Evolutionary conservation across 1,140 invertebrate species (phyloP), one percentile per base, ranked within the genome.

Genomic region (Metopolophium dirhodum): DNA sequence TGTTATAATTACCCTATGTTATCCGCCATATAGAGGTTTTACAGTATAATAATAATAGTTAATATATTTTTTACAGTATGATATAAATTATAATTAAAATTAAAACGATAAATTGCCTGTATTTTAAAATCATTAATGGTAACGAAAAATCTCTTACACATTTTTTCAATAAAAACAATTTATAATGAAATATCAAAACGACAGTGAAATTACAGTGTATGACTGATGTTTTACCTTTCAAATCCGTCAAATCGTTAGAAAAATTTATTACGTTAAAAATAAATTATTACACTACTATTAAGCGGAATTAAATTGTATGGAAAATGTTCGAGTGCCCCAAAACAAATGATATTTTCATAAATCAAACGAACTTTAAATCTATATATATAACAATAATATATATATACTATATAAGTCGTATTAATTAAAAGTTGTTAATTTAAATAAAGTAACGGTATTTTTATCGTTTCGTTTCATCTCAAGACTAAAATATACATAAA

Each of bases 361-460:
- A 77, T 77, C n/a, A 77, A 77, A 77, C 30, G 30, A n/a, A 11
- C 61, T n/a, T 68, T n/a, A 18, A 68, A 18, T 11, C 4, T 77
- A 30, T 68, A 68, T 68, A 77, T 35, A 18, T 77, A n/a, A n/a
- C n/a, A n/a, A 2, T 37, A 1, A 37, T 37, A 37, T 37, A n/a
- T 68, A 61, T 77, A 77, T n/a, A n/a, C 61, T n/a, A 54, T n/a
- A 54, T 51, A 61, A 77, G n/a, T n/a, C n/a, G 22, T 18, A 77
- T 77, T 77, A 77, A 77, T 77, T 77, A 77, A 77, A 77, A 77
- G 30, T 77, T 77, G 61, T 35, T n/a, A 77, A n/a, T 77, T 77
- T 77, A 77, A 77, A 77, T 77, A 77, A 77, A 77, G 11, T n/a
- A n/a, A 77, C 14, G 9, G 61, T 77, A 14, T 77, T 77, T 68